phyloP scores from a whole-genome alignment of 23 tunicate genomes.

The Botrylloides violaceus region DNA sequence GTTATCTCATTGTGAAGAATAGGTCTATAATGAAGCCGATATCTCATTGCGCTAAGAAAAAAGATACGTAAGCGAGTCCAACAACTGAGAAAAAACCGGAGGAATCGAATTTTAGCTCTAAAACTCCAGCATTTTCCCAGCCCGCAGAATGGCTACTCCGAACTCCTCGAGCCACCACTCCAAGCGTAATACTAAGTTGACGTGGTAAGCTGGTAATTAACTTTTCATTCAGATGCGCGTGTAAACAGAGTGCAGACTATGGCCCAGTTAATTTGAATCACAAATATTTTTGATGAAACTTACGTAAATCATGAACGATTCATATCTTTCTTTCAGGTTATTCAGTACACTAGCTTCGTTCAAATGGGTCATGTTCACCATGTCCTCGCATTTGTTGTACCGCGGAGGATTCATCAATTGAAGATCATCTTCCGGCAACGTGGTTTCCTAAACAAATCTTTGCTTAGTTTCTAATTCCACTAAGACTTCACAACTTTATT shows the following conservation, averaged over 20 bases:
- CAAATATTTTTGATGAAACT: background rate
- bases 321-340: constrained; percentile 64
- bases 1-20: no score
- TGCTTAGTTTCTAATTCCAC: background rate
- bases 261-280: background rate
- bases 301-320: constrained; percentile 83
- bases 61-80: no score
- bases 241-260: background rate
- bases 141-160: no score
- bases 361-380: constrained; percentile 92
- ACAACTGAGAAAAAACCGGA: no score
- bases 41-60: no score
- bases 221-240: background rate
- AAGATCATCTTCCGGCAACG: constrained; percentile 66
- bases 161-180: no score
- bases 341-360: constrained; percentile 87
- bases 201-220: no score
- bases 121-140: no score
- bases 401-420: constrained; percentile 81
- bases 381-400: constrained; percentile 87
- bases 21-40: no score
- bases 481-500: background rate
- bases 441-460: constrained; percentile 33
- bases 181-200: no score
- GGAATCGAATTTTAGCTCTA: no score